Conservation (phyloP, 2,113 vertebrate genomes). For the Pollimyrus isidori region DNA sequence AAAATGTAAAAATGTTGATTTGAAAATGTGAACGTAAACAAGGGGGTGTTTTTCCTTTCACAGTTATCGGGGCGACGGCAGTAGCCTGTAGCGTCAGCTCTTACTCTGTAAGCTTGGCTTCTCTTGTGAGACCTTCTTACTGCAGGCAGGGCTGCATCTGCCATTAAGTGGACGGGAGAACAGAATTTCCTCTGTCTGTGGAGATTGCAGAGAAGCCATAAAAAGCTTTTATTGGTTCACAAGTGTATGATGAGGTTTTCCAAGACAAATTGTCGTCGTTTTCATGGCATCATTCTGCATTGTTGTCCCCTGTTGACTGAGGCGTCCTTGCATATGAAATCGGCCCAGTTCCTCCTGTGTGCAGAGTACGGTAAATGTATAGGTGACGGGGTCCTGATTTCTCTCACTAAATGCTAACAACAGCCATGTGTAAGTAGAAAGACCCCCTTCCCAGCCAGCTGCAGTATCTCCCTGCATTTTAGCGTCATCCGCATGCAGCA, state of each 20-base stretch:
- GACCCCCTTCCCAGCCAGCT: neutral
- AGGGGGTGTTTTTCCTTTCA: neutral
- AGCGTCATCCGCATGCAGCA: too few species aligned
- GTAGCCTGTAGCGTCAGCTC: constrained; percentile 7
- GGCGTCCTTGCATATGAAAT: neutral
- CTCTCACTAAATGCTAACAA: neutral
- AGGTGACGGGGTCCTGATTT: neutral
- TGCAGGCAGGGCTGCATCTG: neutral
- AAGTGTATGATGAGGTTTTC: constrained; percentile 8
- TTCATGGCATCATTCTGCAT: neutral
- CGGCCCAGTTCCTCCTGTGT: neutral
- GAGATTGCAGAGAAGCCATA: neutral
- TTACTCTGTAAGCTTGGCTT: neutral
- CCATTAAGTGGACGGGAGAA: neutral
- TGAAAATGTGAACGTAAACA: neutral
- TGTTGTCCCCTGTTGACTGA: neutral
- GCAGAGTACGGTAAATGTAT: neutral
- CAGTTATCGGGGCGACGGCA: constrained; percentile 13
- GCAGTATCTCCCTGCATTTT: neutral
- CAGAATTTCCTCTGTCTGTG: constrained; percentile 11
- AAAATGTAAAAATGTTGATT: neutral
- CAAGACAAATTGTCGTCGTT: constrained; percentile 15
- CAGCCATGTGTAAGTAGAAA: neutral
- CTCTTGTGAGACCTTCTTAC: constrained; percentile 2
- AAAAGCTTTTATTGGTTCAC: neutral